Base-by-base conservation (phyloP, 2,888 invertebrate genomes). In the Parthenolecanium corni region DNA sequence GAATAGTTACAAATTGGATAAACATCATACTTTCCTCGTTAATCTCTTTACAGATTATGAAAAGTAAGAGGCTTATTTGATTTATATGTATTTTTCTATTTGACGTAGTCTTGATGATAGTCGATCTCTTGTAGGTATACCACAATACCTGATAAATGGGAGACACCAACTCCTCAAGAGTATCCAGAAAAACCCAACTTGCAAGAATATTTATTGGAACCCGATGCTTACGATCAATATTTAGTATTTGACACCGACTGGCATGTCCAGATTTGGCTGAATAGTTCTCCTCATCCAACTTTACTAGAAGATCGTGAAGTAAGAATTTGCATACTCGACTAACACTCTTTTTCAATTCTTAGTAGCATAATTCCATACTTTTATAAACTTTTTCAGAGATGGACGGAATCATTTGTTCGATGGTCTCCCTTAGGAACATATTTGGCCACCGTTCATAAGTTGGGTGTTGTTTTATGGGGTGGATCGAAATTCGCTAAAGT, bases 351-450 rank as follows among this genome's bases (percentile, higher is more conserved):
- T 3, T 9, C 18, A 31, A 56, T 40, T 14, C 9, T 2, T 12
- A 16, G 12, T 20, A 46, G n/a, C 14, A 6, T n/a, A 1, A 14
- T 18, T 20, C 36, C n/a, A 36, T 38, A 11, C n/a, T 20, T 47
- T 2, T 76, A 73, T 64, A 52, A 58, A 38, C 46, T 61, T 25
- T 70, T 69, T 31, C 71, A 92, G 89, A 82, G 87, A 69, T 98
- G 97, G 87, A 95, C 96, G 1, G 95, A 96, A 72, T 91, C 92
- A 0, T 91, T 93, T 69, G 89, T 95, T 1, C 86, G 89, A 69
- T 99, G 97, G 97, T 98, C 98, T 1, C 97, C 97, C 0, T 77
- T 93, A 42, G 98, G 98, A 51, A 95, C 95, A 0, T 98, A 92
- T 74, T 77, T 99, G 68, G 86, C 95, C 0, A 97, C 98, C 0